phyloP scores from a whole-genome alignment of 2,888 invertebrate species.

The Oeneis ivallda region DNA sequence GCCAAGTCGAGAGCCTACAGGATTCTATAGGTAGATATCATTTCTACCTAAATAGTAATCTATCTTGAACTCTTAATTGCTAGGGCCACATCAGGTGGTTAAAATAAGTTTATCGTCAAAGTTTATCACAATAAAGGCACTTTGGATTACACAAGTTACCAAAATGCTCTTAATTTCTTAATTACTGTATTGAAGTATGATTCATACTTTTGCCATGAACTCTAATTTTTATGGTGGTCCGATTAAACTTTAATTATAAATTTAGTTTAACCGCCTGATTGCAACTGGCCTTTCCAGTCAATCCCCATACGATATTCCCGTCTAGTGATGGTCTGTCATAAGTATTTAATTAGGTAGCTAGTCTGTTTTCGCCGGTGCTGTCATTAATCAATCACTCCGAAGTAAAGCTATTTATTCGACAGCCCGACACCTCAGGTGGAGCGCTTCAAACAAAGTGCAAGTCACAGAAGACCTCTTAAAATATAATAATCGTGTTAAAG shows the following conservation, averaged over 20 bases:
- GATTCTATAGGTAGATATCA: no score
- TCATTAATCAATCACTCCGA: conserved; percentile 79
- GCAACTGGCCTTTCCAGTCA: conserved; percentile 25
- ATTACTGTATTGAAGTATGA: no score
- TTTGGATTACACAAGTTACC: background rate
- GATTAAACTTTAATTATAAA: conserved; percentile 28
- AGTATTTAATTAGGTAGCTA: conserved; percentile 75
- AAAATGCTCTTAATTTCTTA: background rate
- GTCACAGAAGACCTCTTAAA: conserved; percentile 78
- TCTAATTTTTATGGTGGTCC: no score
- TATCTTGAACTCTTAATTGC: no score
- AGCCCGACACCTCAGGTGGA: conserved; percentile 70
- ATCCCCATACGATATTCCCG: conserved; percentile 52
- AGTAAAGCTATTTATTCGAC: conserved; percentile 69
- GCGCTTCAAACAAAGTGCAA: conserved; percentile 68
- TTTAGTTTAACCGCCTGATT: no score
- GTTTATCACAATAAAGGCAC: no score
- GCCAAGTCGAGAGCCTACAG: no score
- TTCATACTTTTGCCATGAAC: no score
- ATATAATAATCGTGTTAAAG: conserved; percentile 82
- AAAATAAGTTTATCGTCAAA: no score
- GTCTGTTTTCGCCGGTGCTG: conserved; percentile 70
- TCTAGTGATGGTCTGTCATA: conserved; percentile 49
- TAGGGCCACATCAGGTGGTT: no score
- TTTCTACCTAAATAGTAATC: no score